These are phyloP conservation scores for Volucella bombylans DNA, from an alignment of 2,888 invertebrate species.

Conservation along the genomic window DNA sequence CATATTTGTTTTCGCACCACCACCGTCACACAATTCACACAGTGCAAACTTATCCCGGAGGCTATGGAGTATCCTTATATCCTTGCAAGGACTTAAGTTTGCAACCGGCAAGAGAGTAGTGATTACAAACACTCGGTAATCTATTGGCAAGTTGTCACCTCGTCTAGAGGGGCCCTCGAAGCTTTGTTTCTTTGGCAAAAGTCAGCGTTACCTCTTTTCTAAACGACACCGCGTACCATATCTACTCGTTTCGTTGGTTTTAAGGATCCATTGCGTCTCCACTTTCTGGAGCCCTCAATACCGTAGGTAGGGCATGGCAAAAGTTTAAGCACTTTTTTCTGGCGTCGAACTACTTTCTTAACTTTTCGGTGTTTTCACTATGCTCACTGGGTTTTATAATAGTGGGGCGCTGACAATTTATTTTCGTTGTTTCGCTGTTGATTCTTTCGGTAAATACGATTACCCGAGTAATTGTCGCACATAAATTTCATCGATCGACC, in stretches of 20 bases:
- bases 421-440: slow-evolving; percentile 61
- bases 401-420: slow-evolving; percentile 22
- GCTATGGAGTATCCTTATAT: slow-evolving; percentile 14
- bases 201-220: slow-evolving; percentile 25
- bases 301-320: slow-evolving; percentile 39
- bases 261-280: slow-evolving; percentile 28
- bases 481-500: slow-evolving; percentile 54
- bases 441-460: slow-evolving; percentile 64
- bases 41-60: slow-evolving; percentile 43
- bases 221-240: slow-evolving; percentile 22
- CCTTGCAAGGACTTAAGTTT: slow-evolving; percentile 34
- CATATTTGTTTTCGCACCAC: slow-evolving; percentile 30
- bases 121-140: slow-evolving; percentile 62
- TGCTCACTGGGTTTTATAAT: no score
- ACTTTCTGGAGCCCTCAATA: slow-evolving; percentile 12
- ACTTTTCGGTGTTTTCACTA: slow-evolving; percentile 59
- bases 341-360: slow-evolving; percentile 70
- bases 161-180: slow-evolving; percentile 35
- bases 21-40: not conserved
- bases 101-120: slow-evolving; percentile 33
- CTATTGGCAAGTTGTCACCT: slow-evolving; percentile 72
- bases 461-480: slow-evolving; percentile 67
- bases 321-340: slow-evolving; percentile 69
- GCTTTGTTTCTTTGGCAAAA: slow-evolving; percentile 11
- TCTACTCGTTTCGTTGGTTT: not conserved